phyloP scores from a whole-genome alignment of 2,113 vertebrate genomes.

The Falco punctatus region DNA sequence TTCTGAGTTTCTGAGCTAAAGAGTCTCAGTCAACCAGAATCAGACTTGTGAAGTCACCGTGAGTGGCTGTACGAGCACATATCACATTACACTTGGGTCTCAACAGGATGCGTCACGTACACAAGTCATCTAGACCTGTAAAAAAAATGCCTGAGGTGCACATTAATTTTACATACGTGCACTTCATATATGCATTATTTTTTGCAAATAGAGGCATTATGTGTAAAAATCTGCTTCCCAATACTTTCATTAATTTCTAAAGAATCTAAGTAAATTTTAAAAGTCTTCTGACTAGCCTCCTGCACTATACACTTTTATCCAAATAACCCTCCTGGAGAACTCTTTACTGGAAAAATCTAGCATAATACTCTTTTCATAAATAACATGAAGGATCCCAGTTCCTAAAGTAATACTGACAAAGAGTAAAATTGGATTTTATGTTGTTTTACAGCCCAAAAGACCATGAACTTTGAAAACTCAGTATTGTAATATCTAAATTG shows the following conservation, averaged over 20 bases:
- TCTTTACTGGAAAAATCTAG: background rate
- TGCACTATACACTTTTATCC: background rate
- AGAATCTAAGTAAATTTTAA: background rate
- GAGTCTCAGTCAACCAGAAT: background rate
- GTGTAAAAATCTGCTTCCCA: background rate
- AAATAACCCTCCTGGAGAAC: background rate
- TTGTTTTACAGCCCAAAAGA: background rate
- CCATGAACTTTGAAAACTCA: background rate
- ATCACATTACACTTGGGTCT: fast-evolving
- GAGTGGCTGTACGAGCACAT: background rate
- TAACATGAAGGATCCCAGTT: background rate
- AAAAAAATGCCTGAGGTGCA: background rate
- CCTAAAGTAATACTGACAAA: background rate
- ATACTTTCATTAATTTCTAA: background rate
- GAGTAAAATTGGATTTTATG: background rate
- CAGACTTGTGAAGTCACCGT: background rate
- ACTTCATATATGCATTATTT: background rate
- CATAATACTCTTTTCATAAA: background rate
- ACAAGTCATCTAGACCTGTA: background rate
- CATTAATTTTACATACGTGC: background rate
- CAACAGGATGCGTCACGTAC: background rate
- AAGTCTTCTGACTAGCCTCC: background rate
- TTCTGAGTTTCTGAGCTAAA: background rate
- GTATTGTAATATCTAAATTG: background rate
- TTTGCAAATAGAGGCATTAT: background rate